Percentiles rank a stretch among this genome's conserved stretches.
phyloP scores from a whole-genome alignment of 2,797 vertebrate species.

The Labroides dimidiatus region DNA sequence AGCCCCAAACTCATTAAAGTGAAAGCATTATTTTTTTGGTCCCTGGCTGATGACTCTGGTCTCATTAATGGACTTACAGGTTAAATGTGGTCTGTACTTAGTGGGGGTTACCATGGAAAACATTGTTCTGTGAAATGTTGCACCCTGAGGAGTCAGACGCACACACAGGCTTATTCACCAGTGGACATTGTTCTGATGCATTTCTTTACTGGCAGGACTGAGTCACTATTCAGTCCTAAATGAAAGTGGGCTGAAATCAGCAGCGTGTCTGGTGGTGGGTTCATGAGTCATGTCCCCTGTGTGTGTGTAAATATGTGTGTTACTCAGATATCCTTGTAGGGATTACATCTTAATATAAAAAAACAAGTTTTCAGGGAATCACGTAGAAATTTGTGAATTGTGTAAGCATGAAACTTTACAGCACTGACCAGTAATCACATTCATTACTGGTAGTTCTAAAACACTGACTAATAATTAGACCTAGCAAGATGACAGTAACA shows the following conservation, averaged over 20 bases:
- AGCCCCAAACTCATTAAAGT: neutral
- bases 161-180: conserved; percentile 29
- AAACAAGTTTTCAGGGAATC: neutral
- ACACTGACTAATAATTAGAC: too few relatives aligned
- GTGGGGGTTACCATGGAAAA: conserved; percentile 31
- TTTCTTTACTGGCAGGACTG: conserved; percentile 72
- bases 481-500: too few relatives aligned
- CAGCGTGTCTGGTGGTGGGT: conserved; percentile 46
- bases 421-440: too few relatives aligned
- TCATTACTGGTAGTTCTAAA: too few relatives aligned
- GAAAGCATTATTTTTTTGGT: neutral
- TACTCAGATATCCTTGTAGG: conserved; percentile 11
- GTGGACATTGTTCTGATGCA: conserved; percentile 55
- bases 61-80: too few relatives aligned
- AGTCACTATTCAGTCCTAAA: conserved; percentile 71
- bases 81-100: conserved; percentile 8
- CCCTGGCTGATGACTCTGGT: neutral
- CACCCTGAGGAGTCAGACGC: conserved; percentile 8
- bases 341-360: conserved; percentile 23
- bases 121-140: conserved; percentile 39
- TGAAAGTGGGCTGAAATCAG: conserved; percentile 71
- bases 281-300: conserved; percentile 58
- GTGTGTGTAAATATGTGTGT: neutral
- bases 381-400: too few relatives aligned
- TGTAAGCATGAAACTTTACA: too few relatives aligned